Evolutionary conservation across 2,797 vertebrate species (phyloP).

Genomic region (Cynopterus sphinx): DNA sequence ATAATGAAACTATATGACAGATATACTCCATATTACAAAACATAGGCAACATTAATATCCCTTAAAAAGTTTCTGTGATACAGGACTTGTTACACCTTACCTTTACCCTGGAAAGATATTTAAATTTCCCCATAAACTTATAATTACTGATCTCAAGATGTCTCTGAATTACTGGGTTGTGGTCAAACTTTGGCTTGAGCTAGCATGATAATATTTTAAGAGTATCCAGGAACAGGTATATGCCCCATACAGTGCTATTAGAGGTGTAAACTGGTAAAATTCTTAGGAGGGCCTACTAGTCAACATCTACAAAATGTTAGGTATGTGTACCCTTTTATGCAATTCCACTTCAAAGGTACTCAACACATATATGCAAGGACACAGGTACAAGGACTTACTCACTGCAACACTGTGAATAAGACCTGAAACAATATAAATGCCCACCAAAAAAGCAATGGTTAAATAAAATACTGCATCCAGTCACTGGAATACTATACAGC

Average conservation of each 20-base stretch:
- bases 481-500: background rate
- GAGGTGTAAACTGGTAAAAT: background rate
- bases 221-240: background rate
- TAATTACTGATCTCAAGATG: conserved; percentile 48
- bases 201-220: conserved; percentile 33
- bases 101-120: conserved; percentile 15
- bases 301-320: conserved; percentile 41
- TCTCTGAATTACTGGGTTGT: conserved; percentile 34
- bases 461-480: background rate
- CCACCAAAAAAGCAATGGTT: conserved; percentile 6
- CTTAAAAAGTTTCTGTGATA: background rate
- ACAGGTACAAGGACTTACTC: background rate
- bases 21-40: background rate
- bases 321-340: background rate
- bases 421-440: conserved; percentile 30
- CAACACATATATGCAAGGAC: background rate
- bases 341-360: conserved; percentile 27
- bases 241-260: background rate
- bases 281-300: background rate
- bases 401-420: background rate
- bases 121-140: conserved; percentile 41
- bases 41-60: background rate
- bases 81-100: conserved; percentile 2
- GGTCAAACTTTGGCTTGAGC: conserved; percentile 4
- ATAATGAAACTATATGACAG: background rate